Percentiles rank a stretch among this genome's conserved stretches.
Evolutionary conservation across 2,797 vertebrate species (phyloP).

Genomic region (Sebastes vulpes): DNA sequence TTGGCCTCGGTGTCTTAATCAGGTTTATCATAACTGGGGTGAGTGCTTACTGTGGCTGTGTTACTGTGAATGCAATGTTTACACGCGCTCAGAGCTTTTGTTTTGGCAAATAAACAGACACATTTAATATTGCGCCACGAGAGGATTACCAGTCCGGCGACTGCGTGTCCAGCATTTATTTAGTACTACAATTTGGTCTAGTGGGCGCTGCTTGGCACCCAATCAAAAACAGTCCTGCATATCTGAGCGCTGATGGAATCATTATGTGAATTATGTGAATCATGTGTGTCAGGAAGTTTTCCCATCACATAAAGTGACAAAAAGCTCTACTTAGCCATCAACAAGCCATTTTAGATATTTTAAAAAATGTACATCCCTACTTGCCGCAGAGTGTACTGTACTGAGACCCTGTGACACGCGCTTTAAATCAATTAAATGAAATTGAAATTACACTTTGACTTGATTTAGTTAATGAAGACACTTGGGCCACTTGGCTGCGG

Average conservation of each 20-base stretch:
- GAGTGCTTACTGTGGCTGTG: constrained; percentile 37
- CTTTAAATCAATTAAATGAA: constrained; percentile 54
- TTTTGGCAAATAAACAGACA: constrained; percentile 63
- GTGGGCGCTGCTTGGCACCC: constrained; percentile 1
- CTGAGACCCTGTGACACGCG: constrained; percentile 39
- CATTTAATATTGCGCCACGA: constrained; percentile 45
- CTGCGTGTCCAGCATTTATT: constrained; percentile 48
- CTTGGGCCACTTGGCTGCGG: constrained; percentile 35
- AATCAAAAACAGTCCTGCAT: constrained; percentile 11
- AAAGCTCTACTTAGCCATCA: constrained; percentile 1
- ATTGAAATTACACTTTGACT: constrained; percentile 60
- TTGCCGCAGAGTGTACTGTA: not conserved
- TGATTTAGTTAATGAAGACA: constrained; percentile 64
- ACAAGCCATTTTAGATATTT: not conserved
- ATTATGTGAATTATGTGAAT: not conserved
- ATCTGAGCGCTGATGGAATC: not conserved
- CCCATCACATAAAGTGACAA: not conserved
- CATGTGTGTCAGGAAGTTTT: not conserved
- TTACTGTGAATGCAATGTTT: constrained; percentile 52
- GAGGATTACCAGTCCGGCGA: constrained; percentile 53
- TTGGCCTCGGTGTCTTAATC: constrained; percentile 60
- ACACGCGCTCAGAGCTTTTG: constrained; percentile 42
- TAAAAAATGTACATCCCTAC: not conserved
- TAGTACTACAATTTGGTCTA: not conserved
- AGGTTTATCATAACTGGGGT: constrained; percentile 62